These are phyloP conservation scores for Rhogogaster chlorosoma DNA, from an alignment of 2,888 invertebrate genomes.

Conservation along the genomic window DNA sequence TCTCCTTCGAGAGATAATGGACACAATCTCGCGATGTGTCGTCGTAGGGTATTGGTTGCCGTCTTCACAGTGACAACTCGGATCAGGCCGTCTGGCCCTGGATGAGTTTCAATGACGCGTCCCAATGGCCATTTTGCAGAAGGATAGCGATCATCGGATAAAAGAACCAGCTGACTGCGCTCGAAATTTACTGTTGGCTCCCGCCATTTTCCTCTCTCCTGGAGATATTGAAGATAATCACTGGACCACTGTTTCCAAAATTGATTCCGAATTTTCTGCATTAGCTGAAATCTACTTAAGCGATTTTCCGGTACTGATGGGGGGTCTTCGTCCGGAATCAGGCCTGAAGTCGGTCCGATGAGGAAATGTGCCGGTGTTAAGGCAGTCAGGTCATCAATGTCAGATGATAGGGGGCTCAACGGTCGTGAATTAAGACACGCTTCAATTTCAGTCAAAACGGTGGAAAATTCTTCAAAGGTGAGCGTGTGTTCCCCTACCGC, in stretches of 20 bases:
- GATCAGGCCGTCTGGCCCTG: constrained; percentile 53
- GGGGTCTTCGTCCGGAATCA: constrained; percentile 42
- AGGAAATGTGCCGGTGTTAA: neutral
- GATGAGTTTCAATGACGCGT: constrained; percentile 53
- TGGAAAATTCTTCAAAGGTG: neutral
- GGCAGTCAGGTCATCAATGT: neutral
- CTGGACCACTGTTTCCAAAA: constrained; percentile 56
- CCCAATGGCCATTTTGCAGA: constrained; percentile 57
- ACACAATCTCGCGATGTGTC: neutral
- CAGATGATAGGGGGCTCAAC: neutral
- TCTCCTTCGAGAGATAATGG: neutral
- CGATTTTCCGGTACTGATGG: constrained; percentile 49
- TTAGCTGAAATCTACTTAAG: constrained; percentile 45
- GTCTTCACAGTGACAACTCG: constrained; percentile 56
- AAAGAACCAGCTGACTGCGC: constrained; percentile 54
- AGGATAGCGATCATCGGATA: constrained; percentile 52
- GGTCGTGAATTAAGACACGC: neutral
- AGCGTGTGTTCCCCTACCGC: constrained; percentile 14
- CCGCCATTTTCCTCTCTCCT: constrained; percentile 55
- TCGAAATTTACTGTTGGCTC: constrained; percentile 45
- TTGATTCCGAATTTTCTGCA: constrained; percentile 40
- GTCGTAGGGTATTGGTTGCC: neutral
- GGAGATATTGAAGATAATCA: constrained; percentile 56
- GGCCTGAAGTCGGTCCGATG: constrained; percentile 43
- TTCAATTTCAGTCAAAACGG: neutral